Base-by-base conservation (phyloP, 2,888 invertebrate genomes). In the Ennomos quercinarius region DNA sequence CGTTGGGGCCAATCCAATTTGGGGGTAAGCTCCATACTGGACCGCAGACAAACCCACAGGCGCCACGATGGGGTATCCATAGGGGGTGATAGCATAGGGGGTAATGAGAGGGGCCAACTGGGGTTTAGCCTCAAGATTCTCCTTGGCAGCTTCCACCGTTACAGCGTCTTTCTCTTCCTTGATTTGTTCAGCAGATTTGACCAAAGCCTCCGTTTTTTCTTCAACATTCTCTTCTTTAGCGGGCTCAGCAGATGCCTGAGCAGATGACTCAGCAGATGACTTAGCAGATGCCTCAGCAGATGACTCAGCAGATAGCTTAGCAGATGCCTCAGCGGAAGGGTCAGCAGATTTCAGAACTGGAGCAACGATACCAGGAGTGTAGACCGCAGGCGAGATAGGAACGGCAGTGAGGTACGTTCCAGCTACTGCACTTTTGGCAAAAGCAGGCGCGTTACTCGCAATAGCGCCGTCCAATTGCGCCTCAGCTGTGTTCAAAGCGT, bases 381-480 rank as follows among this genome's bases (percentile, higher is more conserved):
- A 53, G 12, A 54, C 40, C 8, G 60, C 27, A 8, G 60, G 54
- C 11, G 64, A 17, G 61, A 43, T 9, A 47, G 36, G 10, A 27
- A 72, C 57, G 0, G 72, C 48, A 0, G 68, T 57, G 2, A 69
- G 45, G 9, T 72, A 68, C 2, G 75, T 67, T 0, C 67, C 63
- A 0, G 52, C 63, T 0, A 81, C 61, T 39, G 77, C 73, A 3
- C 75, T 68, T 44, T 84, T 84, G 1, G 85, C 85, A 0, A 82
- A 45, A 0, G 62, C 57, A 1, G 72, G 76, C 8, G 85, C 79
- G 5, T 75, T 76, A 64, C 71, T 83, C 0, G 90, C 88, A 0
- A 83, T 60, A 5, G 78, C 75, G 0, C 86, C 91, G 8, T 88
- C 87, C 1, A 85, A 51, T 38, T 84, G 80, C 10, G 91, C 91